These are phyloP conservation scores for Neolamprologus tretocephalus DNA, from an alignment of 2,113 vertebrate species.

Conservation along the genomic window DNA sequence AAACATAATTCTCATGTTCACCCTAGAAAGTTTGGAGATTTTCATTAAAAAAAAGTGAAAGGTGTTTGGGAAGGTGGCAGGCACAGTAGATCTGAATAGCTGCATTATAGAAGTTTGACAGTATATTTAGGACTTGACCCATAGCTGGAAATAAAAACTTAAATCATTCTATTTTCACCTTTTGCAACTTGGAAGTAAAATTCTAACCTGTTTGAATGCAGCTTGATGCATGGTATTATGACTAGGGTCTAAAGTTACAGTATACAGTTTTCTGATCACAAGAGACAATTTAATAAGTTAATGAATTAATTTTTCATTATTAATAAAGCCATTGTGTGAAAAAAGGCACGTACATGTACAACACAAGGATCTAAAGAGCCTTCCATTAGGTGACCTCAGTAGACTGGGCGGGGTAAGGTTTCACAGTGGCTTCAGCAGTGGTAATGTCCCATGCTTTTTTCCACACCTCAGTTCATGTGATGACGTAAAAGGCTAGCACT, in stretches of 20 bases:
- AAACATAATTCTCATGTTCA: background rate
- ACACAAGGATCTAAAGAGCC: background rate
- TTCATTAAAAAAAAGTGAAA: background rate
- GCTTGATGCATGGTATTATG: background rate
- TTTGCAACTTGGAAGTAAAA: background rate
- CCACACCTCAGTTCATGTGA: background rate
- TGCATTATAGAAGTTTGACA: background rate
- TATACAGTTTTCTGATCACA: background rate
- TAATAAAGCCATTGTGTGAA: background rate
- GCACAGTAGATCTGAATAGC: background rate
- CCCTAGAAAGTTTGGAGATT: background rate
- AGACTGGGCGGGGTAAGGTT: background rate
- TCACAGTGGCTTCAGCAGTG: background rate
- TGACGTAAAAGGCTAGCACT: background rate
- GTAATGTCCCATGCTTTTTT: background rate
- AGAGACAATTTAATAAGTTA: background rate
- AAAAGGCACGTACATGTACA: background rate
- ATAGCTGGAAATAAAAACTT: background rate
- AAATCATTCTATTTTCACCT: background rate
- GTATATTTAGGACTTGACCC: background rate
- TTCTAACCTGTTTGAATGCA: background rate
- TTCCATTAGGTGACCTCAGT: background rate
- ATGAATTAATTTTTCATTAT: background rate
- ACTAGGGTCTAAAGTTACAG: background rate
- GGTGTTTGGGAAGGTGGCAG: background rate